Base-by-base conservation (phyloP, 2,113 vertebrate genomes). In the Xiphophorus couchianus region DNA sequence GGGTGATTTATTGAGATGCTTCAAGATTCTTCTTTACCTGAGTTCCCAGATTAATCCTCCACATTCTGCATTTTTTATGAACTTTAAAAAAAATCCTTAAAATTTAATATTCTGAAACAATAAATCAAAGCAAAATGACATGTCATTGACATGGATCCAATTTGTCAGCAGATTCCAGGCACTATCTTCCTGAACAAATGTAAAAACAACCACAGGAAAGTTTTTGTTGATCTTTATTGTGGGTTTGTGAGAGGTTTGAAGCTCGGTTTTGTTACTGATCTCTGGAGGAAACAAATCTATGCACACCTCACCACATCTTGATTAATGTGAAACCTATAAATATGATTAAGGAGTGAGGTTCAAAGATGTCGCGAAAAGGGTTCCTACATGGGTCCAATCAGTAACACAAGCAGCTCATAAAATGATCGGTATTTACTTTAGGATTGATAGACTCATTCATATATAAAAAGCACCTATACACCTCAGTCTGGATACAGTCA, bases 1-100 rank as follows among this genome's bases (percentile, higher is more conserved):
- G 1, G 64, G 62, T 88, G 85, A 91, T 92, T 86, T 87, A 85
- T 75, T 61, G 76, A 76, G 62, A 81, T 17, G 11, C 63, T 71
- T 35, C 72, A 69, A 25, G 12, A 30, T 71, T 76, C 54, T 63
- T 79, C 74, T 78, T 71, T 22, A 37, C 35, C 58, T 51, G 60
- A 67, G 76, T 73, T 69, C 29, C n/a, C 30, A 66, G 67, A 73
- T 70, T 60, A 67, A 62, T 69, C 61, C 42, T 65, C 7, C 62
- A 42, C 51, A 63, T 31, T 82, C 30, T 62, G 37, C 11, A 30
- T 66, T 79, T 73, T 66, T 37, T 30, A n/a, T 19, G 58, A 37
- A 44, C 39, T 29, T 44, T 66, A 63, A 7, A 7, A 33, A 1
- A 29, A 30, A 65, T 77, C 66, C n/a, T 71, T 19, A 71, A 68